A percentile compares a stretch with the other conserved stretches of the same genome.
Evolutionary conservation across 2,888 invertebrate species (phyloP).

Genomic region (Metacarcinus magister): DNA sequence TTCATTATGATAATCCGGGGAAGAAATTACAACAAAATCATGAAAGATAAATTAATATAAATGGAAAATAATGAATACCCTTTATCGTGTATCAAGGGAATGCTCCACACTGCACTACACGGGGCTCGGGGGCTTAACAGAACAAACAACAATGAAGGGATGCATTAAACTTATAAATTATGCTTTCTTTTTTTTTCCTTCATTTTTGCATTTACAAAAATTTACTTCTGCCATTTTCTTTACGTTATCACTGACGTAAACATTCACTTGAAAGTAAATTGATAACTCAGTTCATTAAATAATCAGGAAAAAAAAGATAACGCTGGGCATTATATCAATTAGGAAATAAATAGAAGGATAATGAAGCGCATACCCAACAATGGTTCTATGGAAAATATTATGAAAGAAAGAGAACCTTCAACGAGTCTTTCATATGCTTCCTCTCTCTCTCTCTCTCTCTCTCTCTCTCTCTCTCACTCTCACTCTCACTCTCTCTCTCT

Average conservation of each 20-base stretch:
- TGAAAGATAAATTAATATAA: background rate
- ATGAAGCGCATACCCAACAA: background rate
- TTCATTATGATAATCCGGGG: background rate
- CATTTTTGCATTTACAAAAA: background rate
- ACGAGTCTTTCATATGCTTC: background rate
- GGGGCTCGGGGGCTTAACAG: background rate
- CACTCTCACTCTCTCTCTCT: background rate
- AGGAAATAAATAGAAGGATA: background rate
- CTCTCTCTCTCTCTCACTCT: background rate
- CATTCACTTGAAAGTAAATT: background rate
- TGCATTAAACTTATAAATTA: background rate
- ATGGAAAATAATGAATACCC: background rate
- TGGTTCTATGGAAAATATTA: background rate
- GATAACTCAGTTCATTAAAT: background rate
- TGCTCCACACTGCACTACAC: background rate
- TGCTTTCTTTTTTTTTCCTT: background rate
- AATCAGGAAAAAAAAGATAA: background rate
- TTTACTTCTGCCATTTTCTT: background rate
- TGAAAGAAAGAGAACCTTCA: background rate
- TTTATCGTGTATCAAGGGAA: background rate
- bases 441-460: conserved; percentile 11
- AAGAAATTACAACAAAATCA: background rate
- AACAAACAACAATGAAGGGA: background rate
- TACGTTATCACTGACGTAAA: background rate
- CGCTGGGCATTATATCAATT: background rate